Base-by-base conservation (phyloP, 2,888 invertebrate genomes). In the Thecocarcelia acutangulata region DNA sequence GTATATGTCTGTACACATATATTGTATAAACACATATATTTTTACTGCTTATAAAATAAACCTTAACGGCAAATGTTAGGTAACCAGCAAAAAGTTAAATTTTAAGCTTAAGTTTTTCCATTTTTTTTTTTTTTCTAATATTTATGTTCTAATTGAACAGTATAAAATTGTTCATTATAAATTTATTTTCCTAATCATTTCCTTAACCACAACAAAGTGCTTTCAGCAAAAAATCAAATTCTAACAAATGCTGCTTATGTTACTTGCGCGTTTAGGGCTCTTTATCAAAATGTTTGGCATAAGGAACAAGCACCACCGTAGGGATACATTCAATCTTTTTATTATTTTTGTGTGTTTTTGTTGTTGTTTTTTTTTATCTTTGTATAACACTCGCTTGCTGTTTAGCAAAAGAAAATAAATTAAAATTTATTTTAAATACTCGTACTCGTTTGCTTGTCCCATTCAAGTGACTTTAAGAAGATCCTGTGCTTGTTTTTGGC, bases 401-500 rank as follows among this genome's bases (percentile, higher is more conserved):
- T 59, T 58, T 28, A n/a, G 33, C 6, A 50, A 61, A 8, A 76
- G 54, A 69, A 76, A 50, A 76, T 69, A 76, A 76, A 68, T 76
- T 76, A 46, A 69, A 76, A 72, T 56, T 56, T 58, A 64, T 78
- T 72, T 64, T 17, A 58, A 56, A 66, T 74, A 59, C 50, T 50
- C 42, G 46, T 74, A 59, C 59, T 52, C 50, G 48, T 59, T 28
- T 9, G 28, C 42, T 33, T n/a, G 42, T 12, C 46, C 28, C 44
- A 40, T 66, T 37, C 52, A 44, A 78, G 48, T 80, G 80, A 76
- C 79, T 74, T 74, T 79, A 61, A 66, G 24, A 46, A 72, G 69
- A 69, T 69, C 80, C 75, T 74, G 54, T 59, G 64, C 58, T 56
- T 63, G 54, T 54, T 72, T 74, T 79, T 74, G 69, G 75, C 74